phyloP scores from a whole-genome alignment of 2,797 vertebrate genomes.

The Antennarius maculatus region DNA sequence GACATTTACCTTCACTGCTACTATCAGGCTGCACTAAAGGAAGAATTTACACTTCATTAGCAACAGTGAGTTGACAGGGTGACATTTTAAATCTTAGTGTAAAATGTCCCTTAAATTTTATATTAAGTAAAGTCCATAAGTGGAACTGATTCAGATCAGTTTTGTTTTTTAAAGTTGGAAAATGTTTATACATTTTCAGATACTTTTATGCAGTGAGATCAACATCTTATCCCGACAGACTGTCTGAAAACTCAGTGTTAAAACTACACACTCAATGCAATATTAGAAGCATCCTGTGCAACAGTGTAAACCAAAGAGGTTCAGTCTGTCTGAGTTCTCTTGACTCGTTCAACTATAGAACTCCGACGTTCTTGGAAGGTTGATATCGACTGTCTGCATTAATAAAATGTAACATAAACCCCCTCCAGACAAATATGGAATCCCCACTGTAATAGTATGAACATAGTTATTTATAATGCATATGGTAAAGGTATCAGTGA shows the following conservation, averaged over 20 bases:
- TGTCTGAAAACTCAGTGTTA: no score
- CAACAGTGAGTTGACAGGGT: background rate
- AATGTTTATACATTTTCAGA: no score
- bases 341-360: background rate
- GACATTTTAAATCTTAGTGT: no score
- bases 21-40: conserved; percentile 21
- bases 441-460: conserved; percentile 16
- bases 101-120: no score
- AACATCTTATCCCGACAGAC: no score
- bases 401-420: conserved; percentile 9
- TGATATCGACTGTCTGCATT: conserved; percentile 3
- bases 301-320: background rate
- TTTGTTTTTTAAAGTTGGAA: no score
- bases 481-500: conserved; percentile 29
- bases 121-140: no score
- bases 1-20: conserved; percentile 39
- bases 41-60: conserved; percentile 35
- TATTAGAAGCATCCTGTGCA: no score
- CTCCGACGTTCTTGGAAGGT: background rate
- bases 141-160: no score
- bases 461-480: conserved; percentile 48
- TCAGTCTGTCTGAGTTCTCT: background rate
- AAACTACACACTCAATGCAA: no score
- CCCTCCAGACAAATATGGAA: background rate
- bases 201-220: no score